phyloP scores from a whole-genome alignment of 2,888 invertebrate species.

The Girardia tigrina region DNA sequence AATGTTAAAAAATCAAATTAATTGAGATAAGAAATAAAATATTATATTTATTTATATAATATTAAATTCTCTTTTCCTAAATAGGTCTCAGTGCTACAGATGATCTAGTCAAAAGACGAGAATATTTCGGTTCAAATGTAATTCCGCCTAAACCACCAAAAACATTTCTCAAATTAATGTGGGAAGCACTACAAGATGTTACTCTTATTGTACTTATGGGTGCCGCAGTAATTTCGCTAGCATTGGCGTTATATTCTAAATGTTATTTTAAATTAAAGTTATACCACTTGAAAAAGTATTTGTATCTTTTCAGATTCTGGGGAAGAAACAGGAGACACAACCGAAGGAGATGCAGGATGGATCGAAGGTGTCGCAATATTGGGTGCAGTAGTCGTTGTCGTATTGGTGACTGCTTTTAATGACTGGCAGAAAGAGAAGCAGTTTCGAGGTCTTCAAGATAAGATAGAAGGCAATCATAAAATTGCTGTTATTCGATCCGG shows the following conservation, averaged over 20 bases:
- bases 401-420: constrained; percentile 96
- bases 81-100: too few relatives aligned
- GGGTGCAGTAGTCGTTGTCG: constrained; percentile 95
- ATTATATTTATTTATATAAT: too few relatives aligned
- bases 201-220: constrained; percentile 96
- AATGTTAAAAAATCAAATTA: too few relatives aligned
- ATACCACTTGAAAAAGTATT: too few relatives aligned
- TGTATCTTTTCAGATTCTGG: not conserved
- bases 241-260: constrained; percentile 61
- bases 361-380: constrained; percentile 97
- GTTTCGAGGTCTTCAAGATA: constrained; percentile 87
- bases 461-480: constrained; percentile 97
- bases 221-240: constrained; percentile 91
- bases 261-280: too few relatives aligned
- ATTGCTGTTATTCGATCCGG: constrained; percentile 84
- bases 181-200: constrained; percentile 98
- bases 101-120: too few relatives aligned
- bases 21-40: too few relatives aligned
- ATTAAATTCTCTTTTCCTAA: too few relatives aligned
- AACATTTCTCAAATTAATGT: constrained; percentile 90
- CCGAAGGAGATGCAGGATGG: constrained; percentile 56
- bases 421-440: constrained; percentile 99
- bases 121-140: constrained; percentile 90
- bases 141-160: constrained; percentile 99
- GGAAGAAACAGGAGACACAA: constrained; percentile 30